Evolutionary conservation across 2,888 invertebrate species (phyloP), one percentile per base, ranked within the genome.

Genomic region (Muschampia plurimacula): DNA sequence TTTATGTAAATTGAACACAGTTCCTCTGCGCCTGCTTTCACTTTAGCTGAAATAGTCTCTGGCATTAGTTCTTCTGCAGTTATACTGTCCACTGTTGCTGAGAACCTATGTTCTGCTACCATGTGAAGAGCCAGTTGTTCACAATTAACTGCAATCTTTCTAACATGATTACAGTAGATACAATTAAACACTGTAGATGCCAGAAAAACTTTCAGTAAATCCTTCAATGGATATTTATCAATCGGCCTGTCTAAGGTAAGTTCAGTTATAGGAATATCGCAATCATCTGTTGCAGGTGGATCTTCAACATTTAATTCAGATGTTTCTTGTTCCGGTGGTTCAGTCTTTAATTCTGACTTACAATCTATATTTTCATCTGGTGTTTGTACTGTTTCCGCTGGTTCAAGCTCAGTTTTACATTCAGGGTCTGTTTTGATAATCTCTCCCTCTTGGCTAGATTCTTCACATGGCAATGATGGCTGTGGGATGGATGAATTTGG

Each of bases 151-250:
- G 97, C 97, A 78, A 98, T 97, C 81, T 97, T 97, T 28, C 97
- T 95, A 0, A 97, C 97, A 91, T 98, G 97, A 84, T 98, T 97
- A 83, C 98, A 98, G 86, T 97, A 98, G 72, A 97, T 95, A 86
- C 98, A 98, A 75, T 95, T 94, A 8, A 95, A 92, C 82, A 96
- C 95, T 0, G 97, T 97, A 13, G 96, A 95, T 76, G 95, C 93
- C 67, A 98, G 90, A 87, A 97, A 97, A 76, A 96, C 96, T 83
- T 97, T 97, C 46, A 98, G 84, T 75, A 98, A 93, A 75, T 96
- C 95, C 80, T 96, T 95, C 60, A 97, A 93, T 74, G 96, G 96
- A 86, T 97, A 96, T 86, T 96, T 96, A 83, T 97, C 97, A 76
- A 98, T 85, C 15, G 97, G 96, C 75, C 95, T 96, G 82, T 97